phyloP scores from a whole-genome alignment of 2,888 invertebrate genomes.

The Aromia moschata region DNA sequence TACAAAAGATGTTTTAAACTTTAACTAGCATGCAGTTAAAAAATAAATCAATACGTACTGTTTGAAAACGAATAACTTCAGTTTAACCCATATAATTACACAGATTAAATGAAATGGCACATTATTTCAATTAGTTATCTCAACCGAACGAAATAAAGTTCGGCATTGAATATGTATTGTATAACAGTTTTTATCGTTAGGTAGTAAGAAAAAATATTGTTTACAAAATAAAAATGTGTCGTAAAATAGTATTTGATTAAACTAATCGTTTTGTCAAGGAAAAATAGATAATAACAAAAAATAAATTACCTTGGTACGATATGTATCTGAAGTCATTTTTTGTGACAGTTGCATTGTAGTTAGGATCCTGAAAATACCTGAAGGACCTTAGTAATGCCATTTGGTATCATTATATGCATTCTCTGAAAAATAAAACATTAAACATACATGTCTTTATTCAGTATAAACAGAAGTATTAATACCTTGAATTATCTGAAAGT shows the following conservation, averaged over 20 bases:
- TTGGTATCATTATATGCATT: constrained; percentile 47
- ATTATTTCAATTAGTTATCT: constrained; percentile 26
- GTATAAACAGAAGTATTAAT: not conserved
- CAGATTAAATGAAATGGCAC: constrained; percentile 9
- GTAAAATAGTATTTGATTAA: too few species aligned
- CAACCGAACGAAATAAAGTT: not conserved
- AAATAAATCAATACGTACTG: too few species aligned
- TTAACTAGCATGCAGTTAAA: too few species aligned
- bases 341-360: constrained; percentile 27
- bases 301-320: constrained; percentile 51
- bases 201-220: not conserved
- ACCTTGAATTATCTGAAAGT: not conserved
- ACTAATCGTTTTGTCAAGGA: too few species aligned
- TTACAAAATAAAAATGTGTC: too few species aligned
- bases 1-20: too few species aligned
- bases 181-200: not conserved
- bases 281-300: constrained; percentile 3
- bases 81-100: too few species aligned
- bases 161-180: not conserved
- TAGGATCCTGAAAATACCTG: constrained; percentile 34
- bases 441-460: not conserved
- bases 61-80: too few species aligned
- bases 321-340: constrained; percentile 52
- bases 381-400: constrained; percentile 38
- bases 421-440: constrained; percentile 40